Evolutionary conservation across 2,797 vertebrate species (phyloP), one percentile per base, ranked within the genome.

Genomic region (Squalus acanthias): DNA sequence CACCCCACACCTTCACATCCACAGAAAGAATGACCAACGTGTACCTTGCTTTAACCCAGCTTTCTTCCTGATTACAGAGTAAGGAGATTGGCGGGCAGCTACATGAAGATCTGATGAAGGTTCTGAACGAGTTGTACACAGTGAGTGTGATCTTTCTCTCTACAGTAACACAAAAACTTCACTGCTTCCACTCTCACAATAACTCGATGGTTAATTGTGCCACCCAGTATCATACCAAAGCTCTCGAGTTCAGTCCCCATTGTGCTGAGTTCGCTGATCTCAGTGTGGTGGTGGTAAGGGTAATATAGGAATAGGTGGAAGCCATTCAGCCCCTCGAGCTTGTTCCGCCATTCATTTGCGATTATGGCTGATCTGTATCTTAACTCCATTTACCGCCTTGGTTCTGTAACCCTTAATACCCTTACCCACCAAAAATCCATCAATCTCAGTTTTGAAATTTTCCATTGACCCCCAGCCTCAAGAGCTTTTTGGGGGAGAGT

Each of bases 31-130:
- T 57, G 46, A 20, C 3, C 24, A 26, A 2, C 46, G 33, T 15
- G 3, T 20, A 70, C 46, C 20, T 50, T 95, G 69, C 10, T 57
- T 97, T 97, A 95, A 98, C 97, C 97, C 96, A 97, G 96, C 1
- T 97, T 97, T 97, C 96, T 98, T 15, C 29, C 96, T 96, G 96
- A 2, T 97, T 97, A 76, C 97, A 99, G 99, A 99, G 99, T 97
- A 99, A 99, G 98, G 99, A 99, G 98, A 98, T 99, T 3, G 99
- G 99, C 12, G 97, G 99, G 91, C 99, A 99, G 98, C 98, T 99
- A 97, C 99, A 99, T 97, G 99, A 99, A 97, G 99, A 99, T 97
- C 97, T 99, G 98, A 98, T 99, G 98, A 99, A 99, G 97, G 99
- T 99, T 97, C 97, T 99, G 97, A 99, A 99, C 96, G 99, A 99